Evolutionary conservation across 2,113 vertebrate species (phyloP).

Genomic region (Ursus arctos): DNA sequence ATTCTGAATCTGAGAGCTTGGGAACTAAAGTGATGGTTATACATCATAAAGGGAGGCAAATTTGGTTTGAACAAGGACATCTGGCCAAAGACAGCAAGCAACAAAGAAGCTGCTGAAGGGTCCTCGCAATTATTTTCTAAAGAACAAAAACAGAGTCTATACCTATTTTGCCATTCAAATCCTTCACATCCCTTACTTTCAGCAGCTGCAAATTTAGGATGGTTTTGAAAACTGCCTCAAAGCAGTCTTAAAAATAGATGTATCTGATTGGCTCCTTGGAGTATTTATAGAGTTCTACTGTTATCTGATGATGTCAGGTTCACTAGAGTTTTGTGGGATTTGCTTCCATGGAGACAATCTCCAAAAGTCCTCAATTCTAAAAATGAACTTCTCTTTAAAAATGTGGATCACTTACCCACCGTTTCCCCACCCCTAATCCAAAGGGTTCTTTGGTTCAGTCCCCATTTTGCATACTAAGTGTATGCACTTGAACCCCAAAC

Average conservation of each 20-base stretch:
- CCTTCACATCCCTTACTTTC: background rate
- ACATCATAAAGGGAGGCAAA: background rate
- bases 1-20: background rate
- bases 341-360: background rate
- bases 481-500: background rate
- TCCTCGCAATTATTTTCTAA: background rate
- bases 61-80: background rate
- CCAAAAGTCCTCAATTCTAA: background rate
- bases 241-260: background rate
- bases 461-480: background rate
- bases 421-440: background rate
- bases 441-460: background rate
- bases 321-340: background rate
- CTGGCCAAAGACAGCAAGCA: background rate
- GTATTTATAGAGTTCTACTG: background rate
- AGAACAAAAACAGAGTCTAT: background rate
- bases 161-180: background rate
- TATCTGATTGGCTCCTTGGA: background rate
- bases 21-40: background rate
- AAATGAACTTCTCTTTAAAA: constrained; percentile 30
- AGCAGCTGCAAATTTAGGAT: background rate
- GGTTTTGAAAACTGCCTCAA: background rate
- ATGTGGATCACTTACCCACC: background rate
- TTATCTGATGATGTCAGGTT: background rate
- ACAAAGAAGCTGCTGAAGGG: background rate